Conservation (phyloP, 2,888 invertebrate genomes). For the Lydus trimaculatus region DNA sequence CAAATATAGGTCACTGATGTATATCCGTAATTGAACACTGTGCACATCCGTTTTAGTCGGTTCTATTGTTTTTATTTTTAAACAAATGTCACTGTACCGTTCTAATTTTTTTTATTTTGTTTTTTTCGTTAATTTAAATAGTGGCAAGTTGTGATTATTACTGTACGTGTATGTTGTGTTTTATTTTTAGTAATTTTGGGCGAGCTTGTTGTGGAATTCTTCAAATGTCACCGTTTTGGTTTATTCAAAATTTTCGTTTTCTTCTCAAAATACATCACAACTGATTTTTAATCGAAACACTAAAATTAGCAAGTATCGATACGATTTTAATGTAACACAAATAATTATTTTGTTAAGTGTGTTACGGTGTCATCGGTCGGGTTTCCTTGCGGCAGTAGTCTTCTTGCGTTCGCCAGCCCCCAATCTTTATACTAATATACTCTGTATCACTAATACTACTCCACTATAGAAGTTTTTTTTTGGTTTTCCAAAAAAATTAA, state of each 20-base stretch:
- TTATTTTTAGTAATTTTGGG: background rate
- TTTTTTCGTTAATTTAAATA: background rate
- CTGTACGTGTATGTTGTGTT: background rate
- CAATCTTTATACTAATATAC: background rate
- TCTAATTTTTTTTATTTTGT: slow-evolving; percentile 23
- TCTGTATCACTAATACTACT: background rate
- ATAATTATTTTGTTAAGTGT: slow-evolving; percentile 44
- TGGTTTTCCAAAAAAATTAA: no score
- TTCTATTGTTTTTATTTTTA: slow-evolving; percentile 44
- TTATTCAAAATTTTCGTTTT: slow-evolving; percentile 42
- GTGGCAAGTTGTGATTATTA: slow-evolving; percentile 11
- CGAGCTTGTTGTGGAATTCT: background rate
- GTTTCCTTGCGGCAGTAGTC: slow-evolving; percentile 28
- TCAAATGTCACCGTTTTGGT: slow-evolving; percentile 46
- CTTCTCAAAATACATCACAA: slow-evolving; percentile 49
- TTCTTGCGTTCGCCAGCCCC: slow-evolving; percentile 12
- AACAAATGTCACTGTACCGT: slow-evolving; percentile 45
- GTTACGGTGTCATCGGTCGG: slow-evolving; percentile 51
- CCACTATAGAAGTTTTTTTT: background rate
- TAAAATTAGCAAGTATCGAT: slow-evolving; percentile 4
- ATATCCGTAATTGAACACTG: slow-evolving; percentile 52
- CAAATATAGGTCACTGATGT: slow-evolving; percentile 52
- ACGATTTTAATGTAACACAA: slow-evolving; percentile 25
- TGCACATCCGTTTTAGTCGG: slow-evolving; percentile 48
- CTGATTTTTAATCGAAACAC: slow-evolving; percentile 15